Evolutionary conservation across 64 coral and sea anemone species (phyloP).

Genomic region (Montipora efflorescens): DNA sequence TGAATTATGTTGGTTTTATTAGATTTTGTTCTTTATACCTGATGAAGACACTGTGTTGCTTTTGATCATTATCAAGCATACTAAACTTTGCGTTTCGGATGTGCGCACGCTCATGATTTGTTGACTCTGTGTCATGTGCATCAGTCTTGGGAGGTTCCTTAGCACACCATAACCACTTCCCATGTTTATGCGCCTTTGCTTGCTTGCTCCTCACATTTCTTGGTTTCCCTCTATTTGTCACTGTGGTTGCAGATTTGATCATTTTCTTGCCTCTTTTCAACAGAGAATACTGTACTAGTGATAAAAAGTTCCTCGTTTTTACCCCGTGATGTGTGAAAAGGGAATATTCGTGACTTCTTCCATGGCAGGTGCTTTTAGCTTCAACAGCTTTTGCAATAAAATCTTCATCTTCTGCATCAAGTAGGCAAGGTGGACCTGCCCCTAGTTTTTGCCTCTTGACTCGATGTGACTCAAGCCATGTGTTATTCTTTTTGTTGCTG

Average conservation of each 20-base stretch:
- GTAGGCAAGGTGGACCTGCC: not conserved
- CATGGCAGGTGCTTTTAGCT: not conserved
- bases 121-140: conserved; percentile 32
- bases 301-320: not conserved
- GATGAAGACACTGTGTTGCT: conserved; percentile 2
- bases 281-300: not conserved
- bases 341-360: not conserved
- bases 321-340: not conserved
- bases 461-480: not conserved
- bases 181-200: conserved; percentile 38
- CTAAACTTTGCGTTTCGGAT: conserved; percentile 42
- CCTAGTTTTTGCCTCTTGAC: not conserved
- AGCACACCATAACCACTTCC: conserved; percentile 43
- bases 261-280: too few relatives aligned
- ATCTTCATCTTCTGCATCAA: conserved; percentile 5
- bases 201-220: not conserved
- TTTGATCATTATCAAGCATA: conserved; percentile 23
- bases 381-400: conserved; percentile 8
- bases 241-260: conserved; percentile 1
- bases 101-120: conserved; percentile 49
- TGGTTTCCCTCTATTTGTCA: not conserved
- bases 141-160: conserved; percentile 68
- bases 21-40: not conserved
- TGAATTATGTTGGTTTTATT: too few relatives aligned
- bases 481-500: too few relatives aligned